Evolutionary conservation across 1,140 invertebrate genomes (phyloP), one percentile per base, ranked within the genome.

Genomic region (Aradophagus sp.): DNA sequence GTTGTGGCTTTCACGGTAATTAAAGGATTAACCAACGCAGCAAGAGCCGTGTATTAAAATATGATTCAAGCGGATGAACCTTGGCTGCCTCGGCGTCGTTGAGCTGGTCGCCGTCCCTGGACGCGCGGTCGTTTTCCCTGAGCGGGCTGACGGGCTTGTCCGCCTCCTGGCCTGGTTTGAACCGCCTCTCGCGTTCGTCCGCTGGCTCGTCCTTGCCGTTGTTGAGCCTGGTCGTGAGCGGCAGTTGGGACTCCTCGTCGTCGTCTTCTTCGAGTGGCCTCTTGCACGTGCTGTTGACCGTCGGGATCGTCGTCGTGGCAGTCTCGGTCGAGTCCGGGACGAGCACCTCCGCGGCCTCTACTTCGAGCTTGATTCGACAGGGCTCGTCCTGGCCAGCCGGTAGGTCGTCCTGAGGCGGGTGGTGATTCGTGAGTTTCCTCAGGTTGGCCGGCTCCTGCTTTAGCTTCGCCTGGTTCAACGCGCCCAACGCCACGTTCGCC

Each of bases 201-300:
- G 55, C 45, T 19, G 50, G 52, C 19, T 73, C 73, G 42, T 62
- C 31, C 34, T 76, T 75, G 39, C 74, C 70, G 26, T 83, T 17
- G 82, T 85, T 62, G 44, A 61, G 59, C 47, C 38, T 39, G 20
- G 82, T 87, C 71, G 81, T n/a, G n/a, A n/a, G 77, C 70, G 86
- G 85, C 66, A 84, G 19, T 2, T 86, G 78, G 86, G 29, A 27
- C 80, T 79, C 84, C 82, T 69, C 85, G 82, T 68, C 84, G 35
- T 87, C 77, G 84, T 87, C 74, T 80, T 80, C 74, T 80, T 80
- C 47, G 44, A 47, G 44, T 27, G 39, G 84, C 44, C 82, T 84
- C 39, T 71, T 76, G 19, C 34, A 55, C 32, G 53, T 63, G 32
- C 42, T 74, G 52, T 73, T 72, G 42, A 34, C 66, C 42, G 66